Conservation (phyloP, 2,888 invertebrate genomes). For the Lepidocyrtinus sp. region DNA sequence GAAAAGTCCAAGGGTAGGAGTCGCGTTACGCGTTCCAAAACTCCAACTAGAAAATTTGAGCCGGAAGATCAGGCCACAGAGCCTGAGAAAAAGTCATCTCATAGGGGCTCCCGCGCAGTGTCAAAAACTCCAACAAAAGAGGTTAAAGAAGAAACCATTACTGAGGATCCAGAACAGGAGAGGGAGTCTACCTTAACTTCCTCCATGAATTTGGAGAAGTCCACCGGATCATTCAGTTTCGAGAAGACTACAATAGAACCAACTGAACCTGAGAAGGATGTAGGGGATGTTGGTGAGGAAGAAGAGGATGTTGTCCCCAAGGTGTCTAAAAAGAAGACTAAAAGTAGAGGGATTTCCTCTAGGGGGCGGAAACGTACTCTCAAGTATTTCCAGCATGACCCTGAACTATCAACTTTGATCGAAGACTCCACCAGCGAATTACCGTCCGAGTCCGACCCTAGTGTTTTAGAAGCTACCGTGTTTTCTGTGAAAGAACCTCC, state of each 20-base stretch:
- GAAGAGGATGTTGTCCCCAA: slow-evolving; percentile 15
- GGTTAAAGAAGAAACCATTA: background rate
- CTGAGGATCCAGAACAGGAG: background rate
- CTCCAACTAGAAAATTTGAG: slow-evolving; percentile 5
- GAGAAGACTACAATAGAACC: no score
- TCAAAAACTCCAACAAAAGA: background rate
- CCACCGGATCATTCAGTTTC: slow-evolving; percentile 20
- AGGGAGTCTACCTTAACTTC: no score
- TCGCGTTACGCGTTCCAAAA: slow-evolving; percentile 13
- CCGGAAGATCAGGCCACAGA: background rate
- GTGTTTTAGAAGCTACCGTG: slow-evolving; percentile 41
- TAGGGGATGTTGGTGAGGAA: slow-evolving; percentile 22
- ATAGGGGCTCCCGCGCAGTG: no score
- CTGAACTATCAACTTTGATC: slow-evolving; percentile 62
- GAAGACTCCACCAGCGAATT: slow-evolving; percentile 52
- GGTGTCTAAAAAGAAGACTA: slow-evolving; percentile 15
- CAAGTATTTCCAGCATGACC: slow-evolving; percentile 51
- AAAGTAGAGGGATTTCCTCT: no score
- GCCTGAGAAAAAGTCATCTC: no score
- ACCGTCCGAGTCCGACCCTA: slow-evolving; percentile 17
- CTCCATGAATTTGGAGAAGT: no score
- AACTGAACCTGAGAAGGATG: slow-evolving; percentile 23
- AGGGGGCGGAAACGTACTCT: slow-evolving; percentile 25
- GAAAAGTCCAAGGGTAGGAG: background rate
- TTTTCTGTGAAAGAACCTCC: background rate